phyloP scores from a whole-genome alignment of 2,797 vertebrate species.

The Clarias pachynema region DNA sequence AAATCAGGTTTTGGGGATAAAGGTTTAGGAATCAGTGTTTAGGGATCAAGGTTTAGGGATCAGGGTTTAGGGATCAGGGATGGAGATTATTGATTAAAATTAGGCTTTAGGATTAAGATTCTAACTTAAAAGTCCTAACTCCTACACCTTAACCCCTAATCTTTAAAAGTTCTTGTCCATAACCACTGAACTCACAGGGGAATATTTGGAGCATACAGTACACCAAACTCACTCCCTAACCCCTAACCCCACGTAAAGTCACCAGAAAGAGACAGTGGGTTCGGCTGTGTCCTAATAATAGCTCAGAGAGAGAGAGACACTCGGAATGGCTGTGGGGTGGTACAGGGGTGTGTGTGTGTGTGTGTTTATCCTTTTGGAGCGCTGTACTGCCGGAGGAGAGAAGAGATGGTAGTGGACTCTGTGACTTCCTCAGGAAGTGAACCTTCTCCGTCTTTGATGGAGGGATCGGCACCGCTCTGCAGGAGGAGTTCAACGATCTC shows the following conservation, averaged over 20 bases:
- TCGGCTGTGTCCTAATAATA: not conserved
- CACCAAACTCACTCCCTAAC: too few species aligned
- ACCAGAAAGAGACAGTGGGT: not conserved
- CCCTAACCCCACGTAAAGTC: not conserved
- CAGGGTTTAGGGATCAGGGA: too few species aligned
- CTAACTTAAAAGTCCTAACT: not conserved
- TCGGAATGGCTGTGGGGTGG: not conserved
- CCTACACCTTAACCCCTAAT: not conserved
- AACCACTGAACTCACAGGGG: not conserved
- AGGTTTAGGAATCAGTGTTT: too few species aligned
- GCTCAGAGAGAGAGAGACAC: not conserved
- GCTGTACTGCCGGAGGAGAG: slow-evolving; percentile 81
- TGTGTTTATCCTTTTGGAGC: slow-evolving; percentile 73
- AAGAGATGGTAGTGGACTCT: slow-evolving; percentile 84
- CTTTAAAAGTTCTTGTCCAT: not conserved
- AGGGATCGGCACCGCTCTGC: slow-evolving; percentile 84
- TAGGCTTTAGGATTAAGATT: too few species aligned
- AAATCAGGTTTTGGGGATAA: too few species aligned
- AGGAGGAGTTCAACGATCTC: slow-evolving; percentile 94
- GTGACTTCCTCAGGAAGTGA: slow-evolving; percentile 92
- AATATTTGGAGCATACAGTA: not conserved
- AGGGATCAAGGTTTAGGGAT: too few species aligned
- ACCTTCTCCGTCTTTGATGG: slow-evolving; percentile 90
- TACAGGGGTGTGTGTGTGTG: not conserved
- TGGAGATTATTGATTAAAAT: too few species aligned